Evolutionary conservation across 2,797 vertebrate species (phyloP).

Genomic region (Somateria mollissima): DNA sequence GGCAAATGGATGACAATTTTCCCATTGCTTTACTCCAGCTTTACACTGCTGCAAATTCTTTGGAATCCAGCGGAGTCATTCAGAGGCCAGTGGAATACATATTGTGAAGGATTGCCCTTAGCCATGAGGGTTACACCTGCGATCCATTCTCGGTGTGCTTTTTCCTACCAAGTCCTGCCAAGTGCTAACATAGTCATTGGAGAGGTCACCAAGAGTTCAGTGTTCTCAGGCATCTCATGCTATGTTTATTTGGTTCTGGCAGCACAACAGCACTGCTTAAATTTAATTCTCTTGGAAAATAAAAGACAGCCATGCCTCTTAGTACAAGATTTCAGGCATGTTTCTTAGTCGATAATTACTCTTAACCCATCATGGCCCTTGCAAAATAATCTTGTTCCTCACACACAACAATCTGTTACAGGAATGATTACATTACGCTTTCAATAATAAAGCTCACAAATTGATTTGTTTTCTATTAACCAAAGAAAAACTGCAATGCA

Average conservation of each 20-base stretch:
- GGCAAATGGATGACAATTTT: not conserved
- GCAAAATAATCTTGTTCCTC: not conserved
- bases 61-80: not conserved
- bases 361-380: not conserved
- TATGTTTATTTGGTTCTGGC: not conserved
- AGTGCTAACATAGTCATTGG: not conserved
- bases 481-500: not conserved
- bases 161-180: not conserved
- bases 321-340: not conserved
- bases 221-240: not conserved
- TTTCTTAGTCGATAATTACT: not conserved
- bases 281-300: not conserved
- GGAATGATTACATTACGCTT: not conserved
- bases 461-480: not conserved
- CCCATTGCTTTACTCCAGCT: not conserved
- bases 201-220: conserved; percentile 7
- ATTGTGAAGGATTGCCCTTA: not conserved
- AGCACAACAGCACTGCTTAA: not conserved
- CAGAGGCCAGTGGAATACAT: not conserved
- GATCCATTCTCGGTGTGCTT: not conserved
- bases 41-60: not conserved
- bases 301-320: not conserved
- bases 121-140: not conserved
- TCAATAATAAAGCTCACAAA: not conserved
- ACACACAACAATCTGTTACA: not conserved